phyloP scores from a whole-genome alignment of 2,797 vertebrate species.

The Sebastes baramenuke region DNA sequence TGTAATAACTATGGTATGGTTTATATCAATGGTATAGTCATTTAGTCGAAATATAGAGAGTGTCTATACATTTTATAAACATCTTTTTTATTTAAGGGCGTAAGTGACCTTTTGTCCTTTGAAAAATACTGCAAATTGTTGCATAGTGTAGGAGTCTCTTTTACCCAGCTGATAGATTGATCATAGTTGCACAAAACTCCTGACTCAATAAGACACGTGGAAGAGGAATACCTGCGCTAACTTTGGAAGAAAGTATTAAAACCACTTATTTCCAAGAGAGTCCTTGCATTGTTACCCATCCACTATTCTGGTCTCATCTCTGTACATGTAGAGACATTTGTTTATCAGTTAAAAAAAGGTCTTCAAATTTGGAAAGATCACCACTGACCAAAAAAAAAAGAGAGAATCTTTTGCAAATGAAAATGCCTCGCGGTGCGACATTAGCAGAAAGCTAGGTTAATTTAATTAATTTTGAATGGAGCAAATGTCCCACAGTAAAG shows the following conservation, averaged over 20 bases:
- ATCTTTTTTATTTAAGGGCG: background rate
- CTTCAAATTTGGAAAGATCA: conserved; percentile 55
- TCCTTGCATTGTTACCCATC: background rate
- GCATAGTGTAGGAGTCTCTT: background rate
- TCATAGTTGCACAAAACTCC: background rate
- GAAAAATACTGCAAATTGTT: background rate
- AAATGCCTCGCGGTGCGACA: conserved; percentile 69
- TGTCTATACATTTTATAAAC: background rate
- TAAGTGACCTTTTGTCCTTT: background rate
- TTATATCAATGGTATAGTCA: background rate
- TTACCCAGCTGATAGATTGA: background rate
- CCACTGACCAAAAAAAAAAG: conserved; percentile 37
- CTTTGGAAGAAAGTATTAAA: background rate
- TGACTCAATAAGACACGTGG: background rate
- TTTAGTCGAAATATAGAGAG: background rate
- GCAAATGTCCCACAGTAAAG: conserved; percentile 78
- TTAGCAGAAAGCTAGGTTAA: conserved; percentile 77
- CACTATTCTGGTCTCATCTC: background rate
- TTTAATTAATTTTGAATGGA: conserved; percentile 82
- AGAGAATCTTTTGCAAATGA: conserved; percentile 67
- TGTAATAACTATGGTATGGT: background rate
- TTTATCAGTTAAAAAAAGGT: conserved; percentile 38
- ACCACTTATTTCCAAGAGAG: background rate
- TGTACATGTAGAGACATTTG: conserved; percentile 6
- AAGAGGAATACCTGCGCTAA: background rate